Evolutionary conservation across 2,113 vertebrate genomes (phyloP).

Genomic region (Elephas maximus): DNA sequence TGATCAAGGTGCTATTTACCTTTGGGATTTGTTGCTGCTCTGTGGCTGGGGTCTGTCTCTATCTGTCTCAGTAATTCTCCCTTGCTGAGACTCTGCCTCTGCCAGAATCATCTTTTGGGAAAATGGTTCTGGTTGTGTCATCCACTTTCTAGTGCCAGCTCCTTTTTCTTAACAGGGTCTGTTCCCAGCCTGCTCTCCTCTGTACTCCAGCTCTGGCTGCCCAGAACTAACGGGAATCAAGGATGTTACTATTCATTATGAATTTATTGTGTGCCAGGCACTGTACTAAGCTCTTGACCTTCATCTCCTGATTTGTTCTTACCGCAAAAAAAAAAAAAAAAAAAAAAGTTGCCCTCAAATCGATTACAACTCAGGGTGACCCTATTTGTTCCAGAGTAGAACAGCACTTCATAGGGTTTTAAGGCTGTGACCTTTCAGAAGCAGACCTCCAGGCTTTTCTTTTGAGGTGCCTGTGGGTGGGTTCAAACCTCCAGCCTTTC

Average conservation of each 20-base stretch:
- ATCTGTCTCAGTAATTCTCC: not conserved
- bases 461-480: not conserved
- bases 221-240: not conserved
- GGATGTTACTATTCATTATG: not conserved
- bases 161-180: slow-evolving; percentile 15
- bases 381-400: not conserved
- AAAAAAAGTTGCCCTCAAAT: not conserved
- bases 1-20: not conserved
- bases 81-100: slow-evolving; percentile 4
- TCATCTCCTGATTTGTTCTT: not conserved
- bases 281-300: not conserved
- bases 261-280: not conserved
- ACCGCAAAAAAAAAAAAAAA: not conserved
- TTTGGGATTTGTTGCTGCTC: not conserved
- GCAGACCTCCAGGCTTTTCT: not conserved
- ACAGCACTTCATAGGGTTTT: not conserved
- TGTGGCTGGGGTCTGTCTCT: not conserved
- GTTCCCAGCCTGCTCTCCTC: not conserved
- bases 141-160: not conserved
- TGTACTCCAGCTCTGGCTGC: not conserved
- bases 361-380: not conserved
- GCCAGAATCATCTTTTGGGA: slow-evolving; percentile 15
- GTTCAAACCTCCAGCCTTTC: not conserved
- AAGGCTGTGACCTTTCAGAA: not conserved
- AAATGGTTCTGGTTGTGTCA: not conserved